phyloP scores from a whole-genome alignment of 2,797 vertebrate species.

The Jordanella pulchra region DNA sequence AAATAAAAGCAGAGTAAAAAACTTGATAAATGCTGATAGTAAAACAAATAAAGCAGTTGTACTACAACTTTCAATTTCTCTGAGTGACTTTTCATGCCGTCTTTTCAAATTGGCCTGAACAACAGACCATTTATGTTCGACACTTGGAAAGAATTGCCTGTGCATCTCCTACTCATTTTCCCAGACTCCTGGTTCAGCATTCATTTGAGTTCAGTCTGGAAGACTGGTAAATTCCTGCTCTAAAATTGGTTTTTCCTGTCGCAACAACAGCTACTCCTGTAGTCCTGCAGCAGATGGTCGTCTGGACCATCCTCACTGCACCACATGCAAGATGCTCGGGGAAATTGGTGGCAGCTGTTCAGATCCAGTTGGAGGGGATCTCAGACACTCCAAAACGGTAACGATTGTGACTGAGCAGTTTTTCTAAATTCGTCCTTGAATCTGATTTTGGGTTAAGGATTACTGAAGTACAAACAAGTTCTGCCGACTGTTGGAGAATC shows the following conservation, averaged over 20 bases:
- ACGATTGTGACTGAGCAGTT: not conserved
- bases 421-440: not conserved
- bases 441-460: conserved; percentile 19
- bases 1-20: too few species aligned
- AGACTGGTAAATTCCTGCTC: conserved; percentile 58
- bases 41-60: too few species aligned
- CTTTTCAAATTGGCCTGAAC: too few species aligned
- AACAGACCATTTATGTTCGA: too few species aligned
- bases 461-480: conserved; percentile 18
- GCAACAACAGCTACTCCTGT: conserved; percentile 43
- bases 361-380: conserved; percentile 57
- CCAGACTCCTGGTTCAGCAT: conserved; percentile 36
- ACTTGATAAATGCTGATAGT: too few species aligned
- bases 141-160: not conserved
- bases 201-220: conserved; percentile 32
- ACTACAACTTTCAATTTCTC: too few species aligned
- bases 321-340: conserved; percentile 49
- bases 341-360: conserved; percentile 76
- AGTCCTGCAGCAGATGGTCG: conserved; percentile 64
- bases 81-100: too few species aligned
- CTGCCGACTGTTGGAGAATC: conserved; percentile 53
- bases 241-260: conserved; percentile 61
- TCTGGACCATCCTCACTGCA: conserved; percentile 64
- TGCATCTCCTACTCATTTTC: not conserved
- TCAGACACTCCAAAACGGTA: conserved; percentile 14